Evolutionary conservation across 1,140 invertebrate genomes (phyloP), one percentile per base, ranked within the genome.

Genomic region (Plodia interpunctella): DNA sequence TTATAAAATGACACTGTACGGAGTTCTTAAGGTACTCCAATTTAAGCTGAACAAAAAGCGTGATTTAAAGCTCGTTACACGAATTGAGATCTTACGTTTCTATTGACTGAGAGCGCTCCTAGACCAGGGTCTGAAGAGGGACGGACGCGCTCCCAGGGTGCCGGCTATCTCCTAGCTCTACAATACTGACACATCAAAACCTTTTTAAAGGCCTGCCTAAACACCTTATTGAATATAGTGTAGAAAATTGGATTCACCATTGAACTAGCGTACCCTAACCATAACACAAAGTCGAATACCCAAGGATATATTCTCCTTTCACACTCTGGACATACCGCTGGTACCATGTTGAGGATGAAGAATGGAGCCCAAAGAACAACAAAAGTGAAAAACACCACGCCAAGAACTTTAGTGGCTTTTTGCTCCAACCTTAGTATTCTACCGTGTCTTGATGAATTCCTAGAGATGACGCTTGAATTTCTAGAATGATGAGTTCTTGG

Each of bases 191-290:
- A 97, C 20, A 94, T 87, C n/a, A 98, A 80, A 0, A 98, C 96
- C 78, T 96, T 95, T 70, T 96, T 95, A 84, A 98, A 98, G 0
- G 97, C 95, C 76, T 97, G 94, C 38, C 97, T 90, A 84, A 98
- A 98, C 35, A 97, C 95, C 80, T 97, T 96, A 88, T 98, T 98
- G 88, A 98, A 98, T 62, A 98, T 96, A 1, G 97, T 98, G 82
- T 98, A 98, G 87, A 98, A 97, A 65, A 97, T 96, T 0, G 97
- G 97, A 90, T 98, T 98, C 10, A 98, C 95, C 93, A 97, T 97
- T 2, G 96, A 97, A 72, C 96, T 97, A 28, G 96, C 94, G 83
- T 98, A 98, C 38, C 97, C 97, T 30, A 98, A 89, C 97, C 97
- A 98, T 13, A 95, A 95, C 18, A 96, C 95, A 50, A 96, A 92